Base-by-base conservation (phyloP, 2,888 invertebrate genomes). In the Eupithecia insigniata region DNA sequence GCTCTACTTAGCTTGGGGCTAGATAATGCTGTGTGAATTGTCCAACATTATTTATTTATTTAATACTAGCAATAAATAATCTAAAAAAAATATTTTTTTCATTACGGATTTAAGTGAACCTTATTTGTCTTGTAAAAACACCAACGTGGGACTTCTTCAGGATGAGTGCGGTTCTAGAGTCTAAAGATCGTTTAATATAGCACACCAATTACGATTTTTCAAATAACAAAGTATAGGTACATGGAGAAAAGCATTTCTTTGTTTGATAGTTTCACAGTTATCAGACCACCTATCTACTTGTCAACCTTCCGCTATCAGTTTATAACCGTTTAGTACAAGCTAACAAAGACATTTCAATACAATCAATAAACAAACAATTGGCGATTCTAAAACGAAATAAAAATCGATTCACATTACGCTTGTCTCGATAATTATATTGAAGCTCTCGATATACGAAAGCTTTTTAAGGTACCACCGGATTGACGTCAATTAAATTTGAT, bases 401-500 rank as follows among this genome's bases (percentile, higher is more conserved):
- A 73, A 71, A 39, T 64, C 69, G 28, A 67, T 71, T 58, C 70
- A 74, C 75, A 77, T 75, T 79, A 77, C 74, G 70, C 75, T 72
- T 71, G 75, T 73, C 73, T 77, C 66, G 70, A 80, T 80, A 79
- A 80, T 81, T 79, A 80, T 79, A 74, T 78, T 67, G 72, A 75
- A 76, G 84, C 79, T 82, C 73, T 71, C 82, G 81, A 82, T 82
- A 82, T 76, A 83, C 78, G 82, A 83, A 83, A 76, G 82, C 82
- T 85, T 89, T 87, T 87, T 82, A 86, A 82, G 71, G 81, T 84
- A 80, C 83, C 83, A 85, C 85, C 84, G 83, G 84, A 87, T 87
- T 87, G 89, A 90, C 86, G 90, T 89, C 91, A 91, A 91, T 92
- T 91, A 92, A 90, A 87, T 88, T 90, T 89, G 89, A 91, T 89